phyloP scores from a whole-genome alignment of 2,888 invertebrate species.

The Polyommatus iphigenia region DNA sequence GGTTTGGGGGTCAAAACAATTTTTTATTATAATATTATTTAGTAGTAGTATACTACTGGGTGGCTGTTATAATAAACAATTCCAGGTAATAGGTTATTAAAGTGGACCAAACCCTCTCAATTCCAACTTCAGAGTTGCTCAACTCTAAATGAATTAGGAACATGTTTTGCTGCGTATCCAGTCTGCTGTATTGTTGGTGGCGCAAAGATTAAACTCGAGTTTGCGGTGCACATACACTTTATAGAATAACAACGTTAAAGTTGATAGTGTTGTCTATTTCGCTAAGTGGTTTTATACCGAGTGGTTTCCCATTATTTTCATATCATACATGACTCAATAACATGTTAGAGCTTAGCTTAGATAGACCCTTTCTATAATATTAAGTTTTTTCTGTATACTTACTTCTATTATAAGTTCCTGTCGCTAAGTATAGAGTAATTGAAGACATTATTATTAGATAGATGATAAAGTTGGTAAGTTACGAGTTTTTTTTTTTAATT shows the following conservation, averaged over 20 bases:
- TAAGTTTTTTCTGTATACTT: no score
- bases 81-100: background rate
- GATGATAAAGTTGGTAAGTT: no score
- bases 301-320: background rate
- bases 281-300: background rate
- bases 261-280: constrained; percentile 12
- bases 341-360: no score
- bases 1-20: no score
- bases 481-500: no score
- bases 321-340: background rate
- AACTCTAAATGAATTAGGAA: constrained; percentile 56
- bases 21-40: no score
- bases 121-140: constrained; percentile 54
- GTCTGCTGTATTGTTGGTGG: constrained; percentile 40
- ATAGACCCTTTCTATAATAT: no score
- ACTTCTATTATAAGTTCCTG: no score
- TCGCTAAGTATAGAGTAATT: no score
- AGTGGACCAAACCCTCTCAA: constrained; percentile 6
- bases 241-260: constrained; percentile 13
- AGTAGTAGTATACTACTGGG: no score
- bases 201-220: constrained; percentile 30
- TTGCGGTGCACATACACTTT: constrained; percentile 26
- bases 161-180: constrained; percentile 55
- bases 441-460: no score
- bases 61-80: background rate